These are phyloP conservation scores for Drosophila greeni DNA, from an alignment of 2,888 invertebrate genomes.

Conservation along the genomic window DNA sequence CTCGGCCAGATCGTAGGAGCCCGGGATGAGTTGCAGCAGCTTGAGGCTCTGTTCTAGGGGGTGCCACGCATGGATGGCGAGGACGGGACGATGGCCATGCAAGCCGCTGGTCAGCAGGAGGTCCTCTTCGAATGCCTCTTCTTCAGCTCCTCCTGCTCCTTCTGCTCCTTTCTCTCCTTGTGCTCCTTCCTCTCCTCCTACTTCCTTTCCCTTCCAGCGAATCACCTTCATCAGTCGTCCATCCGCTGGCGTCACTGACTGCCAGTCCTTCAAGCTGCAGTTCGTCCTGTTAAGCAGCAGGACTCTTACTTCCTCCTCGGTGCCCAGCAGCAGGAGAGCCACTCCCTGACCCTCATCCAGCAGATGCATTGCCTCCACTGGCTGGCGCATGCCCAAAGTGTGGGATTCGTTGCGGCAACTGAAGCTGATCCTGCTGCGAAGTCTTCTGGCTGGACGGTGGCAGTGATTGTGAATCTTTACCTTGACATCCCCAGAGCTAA, in stretches of 20 bases:
- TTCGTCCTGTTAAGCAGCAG: slow-evolving; percentile 45
- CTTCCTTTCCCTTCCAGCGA: slow-evolving; percentile 24
- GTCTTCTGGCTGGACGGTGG: slow-evolving; percentile 39
- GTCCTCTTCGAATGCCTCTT: neutral
- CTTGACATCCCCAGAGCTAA: slow-evolving; percentile 19
- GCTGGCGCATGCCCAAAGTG: slow-evolving; percentile 64
- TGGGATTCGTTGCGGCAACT: slow-evolving; percentile 53
- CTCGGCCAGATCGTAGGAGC: slow-evolving; percentile 73
- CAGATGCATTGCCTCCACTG: slow-evolving; percentile 51
- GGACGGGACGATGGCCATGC: slow-evolving; percentile 53
- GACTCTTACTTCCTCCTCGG: slow-evolving; percentile 70
- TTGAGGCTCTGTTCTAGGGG: slow-evolving; percentile 55
- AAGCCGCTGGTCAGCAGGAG: slow-evolving; percentile 58
- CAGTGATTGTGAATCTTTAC: slow-evolving; percentile 71
- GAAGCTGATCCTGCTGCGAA: slow-evolving; percentile 65
- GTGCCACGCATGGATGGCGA: slow-evolving; percentile 64
- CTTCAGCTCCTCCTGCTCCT: neutral
- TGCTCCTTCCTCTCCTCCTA: neutral
- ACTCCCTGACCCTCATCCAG: neutral
- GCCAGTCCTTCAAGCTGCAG: slow-evolving; percentile 69
- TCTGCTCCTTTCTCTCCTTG: no score
- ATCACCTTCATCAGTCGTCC: slow-evolving; percentile 64
- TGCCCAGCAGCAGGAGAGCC: slow-evolving; percentile 63
- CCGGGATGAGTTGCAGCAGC: slow-evolving; percentile 68
- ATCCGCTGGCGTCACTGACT: slow-evolving; percentile 62